phyloP scores from a whole-genome alignment of 1,140 invertebrate species.

The Lucilia sericata region DNA sequence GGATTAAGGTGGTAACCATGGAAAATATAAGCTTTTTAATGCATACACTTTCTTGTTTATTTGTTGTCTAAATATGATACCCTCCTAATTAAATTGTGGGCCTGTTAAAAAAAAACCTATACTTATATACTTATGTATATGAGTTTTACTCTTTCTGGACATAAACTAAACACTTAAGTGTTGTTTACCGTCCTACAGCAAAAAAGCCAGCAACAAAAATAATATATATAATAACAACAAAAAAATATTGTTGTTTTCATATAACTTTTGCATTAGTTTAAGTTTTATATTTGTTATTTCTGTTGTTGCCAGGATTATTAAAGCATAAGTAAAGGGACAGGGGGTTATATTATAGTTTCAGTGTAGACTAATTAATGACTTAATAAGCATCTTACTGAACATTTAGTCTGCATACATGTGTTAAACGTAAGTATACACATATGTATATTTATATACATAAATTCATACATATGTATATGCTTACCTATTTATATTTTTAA shows the following conservation, averaged over 20 bases:
- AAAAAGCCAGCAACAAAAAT: not conserved
- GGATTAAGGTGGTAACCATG: too few species aligned
- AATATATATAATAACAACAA: not conserved
- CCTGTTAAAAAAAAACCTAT: not conserved
- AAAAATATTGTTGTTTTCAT: not conserved
- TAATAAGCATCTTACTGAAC: conserved; percentile 32
- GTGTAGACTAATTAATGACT: conserved; percentile 43
- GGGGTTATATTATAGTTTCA: not conserved
- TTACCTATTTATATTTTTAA: not conserved
- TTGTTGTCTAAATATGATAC: too few species aligned
- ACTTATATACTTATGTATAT: not conserved
- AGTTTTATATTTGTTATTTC: not conserved
- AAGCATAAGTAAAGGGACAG: not conserved
- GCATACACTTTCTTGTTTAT: too few species aligned
- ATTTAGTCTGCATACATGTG: conserved; percentile 6
- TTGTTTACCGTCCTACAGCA: not conserved
- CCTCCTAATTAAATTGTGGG: too few species aligned
- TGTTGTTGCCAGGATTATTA: not conserved
- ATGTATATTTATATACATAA: too few species aligned
- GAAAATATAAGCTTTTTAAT: too few species aligned
- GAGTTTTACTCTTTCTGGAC: not conserved
- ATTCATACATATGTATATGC: too few species aligned
- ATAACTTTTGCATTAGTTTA: not conserved
- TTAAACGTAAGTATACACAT: too few species aligned
- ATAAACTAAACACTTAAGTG: conserved; percentile 7